Evolutionary conservation across 1,140 invertebrate genomes (phyloP).

Genomic region (Luehdorfia chinensis): DNA sequence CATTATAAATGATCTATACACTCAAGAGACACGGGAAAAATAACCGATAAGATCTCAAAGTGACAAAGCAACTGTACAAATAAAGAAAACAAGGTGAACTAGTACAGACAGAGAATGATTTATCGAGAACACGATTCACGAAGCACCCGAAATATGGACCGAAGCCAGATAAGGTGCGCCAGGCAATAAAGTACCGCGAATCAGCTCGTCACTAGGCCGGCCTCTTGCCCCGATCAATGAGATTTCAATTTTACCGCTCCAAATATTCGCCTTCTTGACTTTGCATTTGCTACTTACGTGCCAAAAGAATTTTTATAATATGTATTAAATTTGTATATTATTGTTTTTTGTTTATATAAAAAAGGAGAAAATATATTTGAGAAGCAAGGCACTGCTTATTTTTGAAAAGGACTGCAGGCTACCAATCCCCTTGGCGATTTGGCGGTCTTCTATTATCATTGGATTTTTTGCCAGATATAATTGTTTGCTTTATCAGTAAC

Average conservation of each 20-base stretch:
- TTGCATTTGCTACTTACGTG: constrained; percentile 27
- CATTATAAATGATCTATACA: too few species aligned
- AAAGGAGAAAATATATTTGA: too few species aligned
- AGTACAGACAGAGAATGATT: background rate
- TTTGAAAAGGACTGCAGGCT: too few species aligned
- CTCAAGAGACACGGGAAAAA: too few species aligned
- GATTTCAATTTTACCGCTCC: constrained; percentile 56
- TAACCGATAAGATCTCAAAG: too few species aligned
- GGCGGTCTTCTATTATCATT: too few species aligned
- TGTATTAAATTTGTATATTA: too few species aligned
- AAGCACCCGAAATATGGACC: constrained; percentile 35
- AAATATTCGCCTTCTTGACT: constrained; percentile 41
- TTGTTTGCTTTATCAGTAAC: too few species aligned
- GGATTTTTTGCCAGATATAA: too few species aligned
- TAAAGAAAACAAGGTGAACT: background rate
- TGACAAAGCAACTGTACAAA: background rate
- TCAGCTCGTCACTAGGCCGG: constrained; percentile 28
- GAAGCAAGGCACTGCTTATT: too few species aligned
- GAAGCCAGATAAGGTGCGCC: constrained; percentile 39
- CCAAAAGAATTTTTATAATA: background rate
- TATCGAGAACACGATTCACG: constrained; percentile 20
- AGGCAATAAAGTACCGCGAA: constrained; percentile 46
- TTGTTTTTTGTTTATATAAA: too few species aligned
- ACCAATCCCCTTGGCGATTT: too few species aligned
- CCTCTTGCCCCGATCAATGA: constrained; percentile 42